Base-by-base conservation (phyloP, 2,113 vertebrate species). In the Campylorhamphus procurvoides region DNA sequence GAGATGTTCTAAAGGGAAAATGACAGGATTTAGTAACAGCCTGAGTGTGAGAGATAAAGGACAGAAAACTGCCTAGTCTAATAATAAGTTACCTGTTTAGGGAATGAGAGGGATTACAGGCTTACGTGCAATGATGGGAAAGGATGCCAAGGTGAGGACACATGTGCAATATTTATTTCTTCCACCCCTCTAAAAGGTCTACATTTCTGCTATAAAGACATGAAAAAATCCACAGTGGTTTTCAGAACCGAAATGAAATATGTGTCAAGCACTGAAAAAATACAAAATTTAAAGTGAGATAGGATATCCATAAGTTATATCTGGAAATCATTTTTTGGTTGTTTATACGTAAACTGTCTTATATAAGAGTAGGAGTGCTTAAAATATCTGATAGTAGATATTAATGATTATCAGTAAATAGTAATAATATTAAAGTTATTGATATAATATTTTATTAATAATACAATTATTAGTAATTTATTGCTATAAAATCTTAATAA, bases 21-120 rank as follows among this genome's bases (percentile, higher is more conserved):
- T 79, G 39, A 40, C 29, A 84, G 64, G 52, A 90, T 91, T 84
- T 94, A 90, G 39, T 68, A 93, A 78, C 73, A 89, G 33, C 35
- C 63, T 94, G 91, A 95, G 84, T 75, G 69, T 64, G 60, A 78
- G 64, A 91, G 89, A 96, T 90, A 94, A 95, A 89, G 47, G 69
- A 89, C 39, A 63, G 52, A 52, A 75, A 89, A 84, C 37, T 62
- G 68, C 24, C 75, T 71, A 81, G 39, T 84, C 60, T 77, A 89
- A 86, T 88, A 94, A 75, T 74, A 77, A 89, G 11, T 84, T 94
- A 89, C 76, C 69, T 94, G 72, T 92, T 93, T 64, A 67, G 52
- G 46, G 66, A 31, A 94, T 72, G 68, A 92, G 84, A 87, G 39
- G 75, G 79, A 90, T 94, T 97, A 88, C 50, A 88, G 71, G 60